Evolutionary conservation across 2,888 invertebrate species (phyloP).

Genomic region (Drosophila falleni): DNA sequence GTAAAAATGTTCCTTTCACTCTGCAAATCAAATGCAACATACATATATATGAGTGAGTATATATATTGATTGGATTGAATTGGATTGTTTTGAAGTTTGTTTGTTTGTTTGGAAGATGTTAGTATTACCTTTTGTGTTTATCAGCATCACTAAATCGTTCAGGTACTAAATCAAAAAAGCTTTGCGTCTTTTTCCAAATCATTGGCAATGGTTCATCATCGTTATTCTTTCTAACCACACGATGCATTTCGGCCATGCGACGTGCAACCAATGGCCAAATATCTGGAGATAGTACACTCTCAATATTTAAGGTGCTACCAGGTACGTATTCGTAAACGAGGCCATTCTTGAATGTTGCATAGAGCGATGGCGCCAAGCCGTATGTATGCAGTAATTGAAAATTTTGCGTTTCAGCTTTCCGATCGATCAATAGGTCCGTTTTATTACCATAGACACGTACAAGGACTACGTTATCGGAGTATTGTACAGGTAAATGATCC

Average conservation of each 20-base stretch:
- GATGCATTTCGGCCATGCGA: conserved; percentile 94
- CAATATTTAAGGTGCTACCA: conserved; percentile 91
- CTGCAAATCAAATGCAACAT: conserved; percentile 86
- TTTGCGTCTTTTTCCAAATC: conserved; percentile 91
- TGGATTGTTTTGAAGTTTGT: background rate
- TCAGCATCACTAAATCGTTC: conserved; percentile 88
- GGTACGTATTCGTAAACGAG: conserved; percentile 95
- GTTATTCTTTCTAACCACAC: conserved; percentile 85
- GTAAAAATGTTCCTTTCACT: conserved; percentile 89
- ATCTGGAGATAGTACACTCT: conserved; percentile 88
- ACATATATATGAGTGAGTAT: conserved; percentile 5
- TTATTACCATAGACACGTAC: conserved; percentile 96
- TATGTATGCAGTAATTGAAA: conserved; percentile 89
- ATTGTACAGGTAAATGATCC: conserved; percentile 67
- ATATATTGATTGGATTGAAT: conserved; percentile 13
- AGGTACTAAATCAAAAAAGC: conserved; percentile 91
- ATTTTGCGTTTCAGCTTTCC: conserved; percentile 91
- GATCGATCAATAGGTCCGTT: conserved; percentile 96
- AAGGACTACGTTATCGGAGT: conserved; percentile 89
- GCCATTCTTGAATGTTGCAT: conserved; percentile 97
- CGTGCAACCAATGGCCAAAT: conserved; percentile 92
- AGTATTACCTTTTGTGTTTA: conserved; percentile 89
- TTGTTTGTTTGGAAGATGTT: background rate
- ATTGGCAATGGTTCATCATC: conserved; percentile 86
- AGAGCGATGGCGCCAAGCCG: conserved; percentile 93